Evolutionary conservation across 2,888 invertebrate genomes (phyloP).

Genomic region (Anticlea derivata): DNA sequence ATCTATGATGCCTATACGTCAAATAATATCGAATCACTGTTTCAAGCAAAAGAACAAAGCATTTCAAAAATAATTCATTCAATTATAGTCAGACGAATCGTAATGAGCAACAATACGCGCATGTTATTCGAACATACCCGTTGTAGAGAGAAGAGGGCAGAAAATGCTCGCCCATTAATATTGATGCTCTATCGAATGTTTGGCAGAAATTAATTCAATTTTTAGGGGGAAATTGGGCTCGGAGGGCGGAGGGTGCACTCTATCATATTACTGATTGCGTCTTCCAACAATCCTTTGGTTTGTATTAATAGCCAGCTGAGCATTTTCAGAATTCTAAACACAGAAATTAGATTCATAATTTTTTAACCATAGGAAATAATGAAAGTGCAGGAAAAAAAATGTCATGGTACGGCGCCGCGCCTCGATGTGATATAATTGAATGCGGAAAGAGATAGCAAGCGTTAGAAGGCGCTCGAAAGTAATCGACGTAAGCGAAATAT

Average conservation of each 20-base stretch:
- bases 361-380: too few species aligned
- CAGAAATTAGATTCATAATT: conserved; percentile 51
- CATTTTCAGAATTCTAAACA: conserved; percentile 63
- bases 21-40: neutral
- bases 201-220: conserved; percentile 75
- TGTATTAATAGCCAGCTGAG: conserved; percentile 65
- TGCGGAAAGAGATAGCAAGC: too few species aligned
- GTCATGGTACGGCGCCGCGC: neutral
- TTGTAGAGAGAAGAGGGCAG: conserved; percentile 23
- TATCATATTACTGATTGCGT: conserved; percentile 77
- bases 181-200: conserved; percentile 67
- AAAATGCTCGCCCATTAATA: conserved; percentile 61
- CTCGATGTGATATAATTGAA: too few species aligned
- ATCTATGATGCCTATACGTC: too few species aligned
- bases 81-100: conserved; percentile 4
- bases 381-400: too few species aligned
- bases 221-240: conserved; percentile 63
- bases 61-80: conserved; percentile 3
- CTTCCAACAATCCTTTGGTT: conserved; percentile 56
- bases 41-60: conserved; percentile 4
- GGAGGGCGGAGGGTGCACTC: conserved; percentile 55
- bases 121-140: conserved; percentile 24
- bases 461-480: too few species aligned
- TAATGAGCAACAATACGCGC: conserved; percentile 16
- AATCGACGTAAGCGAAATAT: too few species aligned